Percentiles rank a stretch among this genome's conserved stretches.
phyloP scores from a whole-genome alignment of 2,888 invertebrate genomes.

The Apodemia duryi region DNA sequence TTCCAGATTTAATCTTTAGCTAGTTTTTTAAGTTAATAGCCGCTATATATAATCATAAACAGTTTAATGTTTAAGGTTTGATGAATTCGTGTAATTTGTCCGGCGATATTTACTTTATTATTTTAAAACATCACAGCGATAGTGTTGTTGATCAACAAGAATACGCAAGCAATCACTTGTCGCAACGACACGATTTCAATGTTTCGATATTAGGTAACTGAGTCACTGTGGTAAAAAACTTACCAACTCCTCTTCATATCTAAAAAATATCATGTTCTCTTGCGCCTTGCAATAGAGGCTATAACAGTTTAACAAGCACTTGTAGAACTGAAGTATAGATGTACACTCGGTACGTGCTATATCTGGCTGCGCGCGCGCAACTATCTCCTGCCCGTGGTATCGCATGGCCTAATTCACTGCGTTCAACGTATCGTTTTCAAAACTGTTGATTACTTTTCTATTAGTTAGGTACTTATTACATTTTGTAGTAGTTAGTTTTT shows the following conservation, averaged over 20 bases:
- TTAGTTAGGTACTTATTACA: background rate
- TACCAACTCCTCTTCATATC: constrained; percentile 8
- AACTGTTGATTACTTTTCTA: constrained; percentile 4
- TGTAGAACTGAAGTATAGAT: background rate
- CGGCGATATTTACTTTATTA: no score
- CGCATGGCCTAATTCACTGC: constrained; percentile 1
- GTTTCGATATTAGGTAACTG: constrained; percentile 50
- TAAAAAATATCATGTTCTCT: background rate
- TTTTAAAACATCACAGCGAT: no score
- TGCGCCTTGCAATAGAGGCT: constrained; percentile 13
- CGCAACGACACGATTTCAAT: constrained; percentile 45
- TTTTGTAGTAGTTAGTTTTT: no score
- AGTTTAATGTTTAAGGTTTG: no score
- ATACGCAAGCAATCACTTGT: constrained; percentile 35
- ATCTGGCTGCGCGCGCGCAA: constrained; percentile 27
- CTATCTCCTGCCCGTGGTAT: constrained; percentile 23
- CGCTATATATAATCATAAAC: no score
- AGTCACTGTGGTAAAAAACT: constrained; percentile 48
- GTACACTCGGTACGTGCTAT: constrained; percentile 27
- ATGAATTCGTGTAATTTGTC: no score
- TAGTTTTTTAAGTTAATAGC: no score
- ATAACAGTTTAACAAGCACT: constrained; percentile 5
- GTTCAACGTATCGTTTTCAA: constrained; percentile 10
- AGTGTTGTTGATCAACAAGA: constrained; percentile 8
- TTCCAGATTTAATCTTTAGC: no score